Conservation (phyloP, 2,797 vertebrate genomes). For the Propithecus deckenii region DNA sequence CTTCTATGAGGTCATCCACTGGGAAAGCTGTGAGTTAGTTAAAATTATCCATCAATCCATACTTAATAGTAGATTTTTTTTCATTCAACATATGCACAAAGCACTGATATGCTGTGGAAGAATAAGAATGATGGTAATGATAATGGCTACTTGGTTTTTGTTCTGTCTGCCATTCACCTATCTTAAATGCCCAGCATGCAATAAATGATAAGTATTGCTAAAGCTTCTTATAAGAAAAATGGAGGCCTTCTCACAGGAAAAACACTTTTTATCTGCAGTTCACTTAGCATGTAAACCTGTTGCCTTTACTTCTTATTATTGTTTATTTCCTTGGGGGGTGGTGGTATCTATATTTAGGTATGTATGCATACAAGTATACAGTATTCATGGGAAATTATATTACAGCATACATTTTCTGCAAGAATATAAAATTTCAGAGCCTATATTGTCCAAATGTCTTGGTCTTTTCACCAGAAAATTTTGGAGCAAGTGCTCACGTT, state of each 20-base stretch:
- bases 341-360: not conserved
- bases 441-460: not conserved
- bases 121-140: constrained; percentile 69
- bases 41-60: constrained; percentile 69
- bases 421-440: not conserved
- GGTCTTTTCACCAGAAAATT: not conserved
- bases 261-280: constrained; percentile 30
- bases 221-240: constrained; percentile 48
- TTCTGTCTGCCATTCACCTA: constrained; percentile 67
- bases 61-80: constrained; percentile 44
- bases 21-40: not conserved
- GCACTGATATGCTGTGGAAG: constrained; percentile 66
- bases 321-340: not conserved
- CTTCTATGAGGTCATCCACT: constrained; percentile 60
- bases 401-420: not conserved
- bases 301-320: not conserved
- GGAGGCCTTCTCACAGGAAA: constrained; percentile 26
- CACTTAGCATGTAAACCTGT: not conserved
- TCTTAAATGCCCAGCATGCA: not conserved
- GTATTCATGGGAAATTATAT: not conserved
- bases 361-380: not conserved
- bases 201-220: constrained; percentile 53
- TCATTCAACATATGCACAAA: constrained; percentile 47
- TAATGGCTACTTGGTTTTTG: constrained; percentile 72
- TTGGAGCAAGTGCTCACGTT: not conserved